These are phyloP conservation scores for Ommatoiulus sabulosus DNA, from an alignment of 2,888 invertebrate genomes.

Conservation along the genomic window DNA sequence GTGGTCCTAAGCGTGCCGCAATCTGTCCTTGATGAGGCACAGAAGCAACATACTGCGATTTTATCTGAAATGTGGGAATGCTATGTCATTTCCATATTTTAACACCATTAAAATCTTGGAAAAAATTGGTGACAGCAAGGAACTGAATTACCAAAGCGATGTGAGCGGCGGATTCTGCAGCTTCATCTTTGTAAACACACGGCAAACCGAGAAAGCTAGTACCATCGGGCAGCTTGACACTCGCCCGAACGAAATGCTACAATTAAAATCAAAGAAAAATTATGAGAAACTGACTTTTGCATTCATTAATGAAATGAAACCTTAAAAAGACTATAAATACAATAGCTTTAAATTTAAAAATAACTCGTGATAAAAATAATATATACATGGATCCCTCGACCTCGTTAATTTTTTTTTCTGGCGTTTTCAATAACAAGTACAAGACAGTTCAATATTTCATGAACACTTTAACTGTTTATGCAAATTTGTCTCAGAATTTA, in stretches of 20 bases:
- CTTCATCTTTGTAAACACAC: slow-evolving; percentile 69
- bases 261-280: slow-evolving; percentile 16
- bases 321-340: too few relatives aligned
- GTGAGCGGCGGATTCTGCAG: slow-evolving; percentile 65
- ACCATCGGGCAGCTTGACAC: slow-evolving; percentile 70
- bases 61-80: not conserved
- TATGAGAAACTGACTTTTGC: not conserved
- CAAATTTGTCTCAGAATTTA: too few relatives aligned
- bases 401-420: too few relatives aligned
- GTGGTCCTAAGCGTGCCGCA: not conserved
- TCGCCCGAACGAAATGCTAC: slow-evolving; percentile 69
- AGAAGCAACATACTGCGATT: not conserved
- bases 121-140: not conserved
- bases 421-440: too few relatives aligned
- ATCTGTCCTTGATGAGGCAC: not conserved
- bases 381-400: too few relatives aligned
- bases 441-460: too few relatives aligned
- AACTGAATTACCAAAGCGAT: not conserved
- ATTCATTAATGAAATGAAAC: too few relatives aligned
- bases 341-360: too few relatives aligned
- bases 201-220: slow-evolving; percentile 69
- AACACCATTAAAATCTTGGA: too few relatives aligned
- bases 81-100: not conserved
- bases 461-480: too few relatives aligned
- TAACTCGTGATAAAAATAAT: too few relatives aligned